Evolutionary conservation across 1,140 invertebrate species (phyloP).

Genomic region (Thaumetopoea pityocampa): DNA sequence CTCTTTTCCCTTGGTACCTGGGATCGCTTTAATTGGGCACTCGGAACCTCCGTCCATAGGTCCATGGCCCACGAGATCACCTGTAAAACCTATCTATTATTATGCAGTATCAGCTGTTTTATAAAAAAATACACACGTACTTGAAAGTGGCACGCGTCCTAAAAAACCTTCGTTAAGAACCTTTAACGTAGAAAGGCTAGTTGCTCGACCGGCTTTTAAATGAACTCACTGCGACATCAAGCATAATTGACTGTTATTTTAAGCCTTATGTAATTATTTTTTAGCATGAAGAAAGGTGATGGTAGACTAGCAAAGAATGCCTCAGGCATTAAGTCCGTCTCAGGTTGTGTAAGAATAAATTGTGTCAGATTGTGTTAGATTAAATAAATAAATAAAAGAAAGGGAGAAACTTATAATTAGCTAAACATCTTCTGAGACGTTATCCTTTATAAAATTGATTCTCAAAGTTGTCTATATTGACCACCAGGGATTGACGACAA

Average conservation of each 20-base stretch:
- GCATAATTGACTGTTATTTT: constrained; percentile 23
- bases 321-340: no score
- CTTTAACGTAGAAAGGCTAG: constrained; percentile 18
- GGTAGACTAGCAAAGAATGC: constrained; percentile 10
- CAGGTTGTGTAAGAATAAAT: no score
- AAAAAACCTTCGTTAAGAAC: constrained; percentile 9
- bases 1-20: no score
- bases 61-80: constrained; percentile 1
- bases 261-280: constrained; percentile 11
- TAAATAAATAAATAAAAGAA: no score
- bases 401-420: no score
- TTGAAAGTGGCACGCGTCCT: constrained; percentile 5
- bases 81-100: not conserved
- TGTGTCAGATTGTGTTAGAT: no score
- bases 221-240: not conserved
- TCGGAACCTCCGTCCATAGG: not conserved
- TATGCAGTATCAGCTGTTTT: constrained; percentile 5
- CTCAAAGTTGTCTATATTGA: no score
- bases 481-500: no score
- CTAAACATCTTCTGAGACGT: no score
- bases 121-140: constrained; percentile 17
- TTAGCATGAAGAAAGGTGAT: constrained; percentile 3
- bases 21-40: no score
- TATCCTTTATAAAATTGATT: no score
- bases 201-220: constrained; percentile 11